phyloP scores from a whole-genome alignment of 1,140 invertebrate species.

The Calliphora vicina region DNA sequence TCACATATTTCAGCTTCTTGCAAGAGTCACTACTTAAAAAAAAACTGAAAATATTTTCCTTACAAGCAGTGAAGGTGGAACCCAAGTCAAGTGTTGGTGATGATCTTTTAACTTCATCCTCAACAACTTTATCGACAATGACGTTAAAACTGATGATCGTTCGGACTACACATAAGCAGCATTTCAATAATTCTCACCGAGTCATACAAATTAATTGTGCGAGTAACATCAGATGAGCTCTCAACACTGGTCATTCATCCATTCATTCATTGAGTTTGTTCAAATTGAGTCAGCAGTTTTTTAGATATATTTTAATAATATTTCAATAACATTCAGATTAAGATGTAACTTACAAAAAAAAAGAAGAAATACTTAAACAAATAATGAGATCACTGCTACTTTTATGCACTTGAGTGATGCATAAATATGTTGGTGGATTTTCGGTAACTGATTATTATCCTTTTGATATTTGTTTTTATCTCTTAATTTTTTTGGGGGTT shows the following conservation, averaged over 20 bases:
- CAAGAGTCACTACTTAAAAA: background rate
- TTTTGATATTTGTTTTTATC: background rate
- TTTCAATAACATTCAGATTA: background rate
- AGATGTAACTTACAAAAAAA: background rate
- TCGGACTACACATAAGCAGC: background rate
- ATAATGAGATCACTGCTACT: background rate
- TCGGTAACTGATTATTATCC: background rate
- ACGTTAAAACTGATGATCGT: background rate
- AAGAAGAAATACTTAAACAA: background rate
- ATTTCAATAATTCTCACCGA: background rate
- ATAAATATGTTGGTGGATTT: background rate
- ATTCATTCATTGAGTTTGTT: background rate
- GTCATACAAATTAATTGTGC: constrained; percentile 6
- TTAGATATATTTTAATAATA: background rate
- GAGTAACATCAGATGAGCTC: background rate
- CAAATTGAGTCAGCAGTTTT: background rate
- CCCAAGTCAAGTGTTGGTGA: background rate
- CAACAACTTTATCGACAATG: background rate
- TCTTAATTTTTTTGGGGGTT: too few species aligned
- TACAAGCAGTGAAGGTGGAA: background rate
- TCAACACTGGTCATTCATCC: background rate
- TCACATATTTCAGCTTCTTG: background rate
- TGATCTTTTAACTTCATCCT: background rate
- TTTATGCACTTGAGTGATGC: background rate
- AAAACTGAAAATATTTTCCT: background rate